These are phyloP conservation scores for Zingel zingel DNA, from an alignment of 2,113 vertebrate species.

Conservation along the genomic window DNA sequence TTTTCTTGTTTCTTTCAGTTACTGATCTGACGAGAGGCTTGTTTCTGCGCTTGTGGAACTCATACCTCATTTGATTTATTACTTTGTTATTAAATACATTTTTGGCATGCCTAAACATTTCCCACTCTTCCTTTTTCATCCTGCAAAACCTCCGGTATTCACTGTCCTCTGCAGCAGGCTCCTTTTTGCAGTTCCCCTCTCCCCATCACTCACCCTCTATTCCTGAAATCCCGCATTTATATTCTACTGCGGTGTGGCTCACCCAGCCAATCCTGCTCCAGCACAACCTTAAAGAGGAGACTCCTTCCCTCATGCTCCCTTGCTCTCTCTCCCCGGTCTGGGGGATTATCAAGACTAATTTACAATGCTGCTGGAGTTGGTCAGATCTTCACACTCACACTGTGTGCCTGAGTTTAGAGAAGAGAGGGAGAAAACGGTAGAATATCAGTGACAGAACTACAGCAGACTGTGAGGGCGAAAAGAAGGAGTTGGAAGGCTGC, in stretches of 20 bases:
- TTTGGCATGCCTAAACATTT: background rate
- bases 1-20: background rate
- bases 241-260: constrained; percentile 67
- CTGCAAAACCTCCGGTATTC: constrained; percentile 5
- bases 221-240: constrained; percentile 67
- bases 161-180: constrained; percentile 13
- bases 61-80: background rate
- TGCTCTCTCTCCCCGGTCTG: constrained; percentile 27
- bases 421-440: constrained; percentile 31
- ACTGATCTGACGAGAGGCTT: background rate
- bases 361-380: constrained; percentile 50
- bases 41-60: background rate
- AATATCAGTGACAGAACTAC: constrained; percentile 61
- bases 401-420: constrained; percentile 59
- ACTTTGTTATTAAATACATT: background rate
- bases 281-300: constrained; percentile 63
- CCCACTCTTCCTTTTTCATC: background rate
- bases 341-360: constrained; percentile 50
- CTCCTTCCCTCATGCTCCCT: constrained; percentile 42
- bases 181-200: constrained; percentile 14
- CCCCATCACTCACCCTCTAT: constrained; percentile 23
- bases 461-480: constrained; percentile 64
- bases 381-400: constrained; percentile 68
- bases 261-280: constrained; percentile 66
- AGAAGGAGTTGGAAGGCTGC: constrained; percentile 73